Base-by-base conservation (phyloP, 2,888 invertebrate species). In the Laspeyria flexula region DNA sequence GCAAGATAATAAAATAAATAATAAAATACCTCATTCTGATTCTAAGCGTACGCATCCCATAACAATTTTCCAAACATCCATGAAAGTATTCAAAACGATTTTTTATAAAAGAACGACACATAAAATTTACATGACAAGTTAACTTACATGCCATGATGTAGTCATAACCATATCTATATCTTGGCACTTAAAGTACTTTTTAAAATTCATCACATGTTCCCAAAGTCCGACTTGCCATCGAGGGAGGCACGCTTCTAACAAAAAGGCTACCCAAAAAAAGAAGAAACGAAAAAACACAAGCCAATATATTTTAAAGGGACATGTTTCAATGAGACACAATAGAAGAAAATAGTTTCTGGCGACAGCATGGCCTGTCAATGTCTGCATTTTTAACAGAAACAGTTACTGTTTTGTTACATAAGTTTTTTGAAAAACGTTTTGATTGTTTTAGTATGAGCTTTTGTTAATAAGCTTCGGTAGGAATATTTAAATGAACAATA, bases 121-220 rank as follows among this genome's bases (percentile, higher is more conserved):
- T 80, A 74, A 81, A 79, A 84, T 84, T 83, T 80, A 85, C 85
- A 86, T 86, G 81, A 86, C 83, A 86, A 82, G 73, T 70, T 75
- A 78, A 81, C 81, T 80, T 79, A 79, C 74, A 79, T 71, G 67
- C 70, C 68, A 61, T 80, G 78, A 84, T 83, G 80, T 80, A 83
- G 81, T 73, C 80, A 83, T 83, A 83, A 79, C 79, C 77, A 78
- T 84, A 84, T 76, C 77, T 80, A 77, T 75, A 81, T 71, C 81
- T 82, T 76, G 71, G 72, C 68, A 79, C 77, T 76, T 75, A 81
- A 74, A 60, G 72, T 60, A 80, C 83, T 81, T 84, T 84, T 91
- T 90, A 85, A 88, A 90, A 91, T 90, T 89, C 90, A 88, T 86
- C 88, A 85, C 88, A 65, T 84, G 86, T 85, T 69, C 65, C 67